Evolutionary conservation across 35 echinoderm and acorn worm genomes (phyloP), one percentile per base, ranked within the genome.

Genomic region (Apostichopus japonicus): DNA sequence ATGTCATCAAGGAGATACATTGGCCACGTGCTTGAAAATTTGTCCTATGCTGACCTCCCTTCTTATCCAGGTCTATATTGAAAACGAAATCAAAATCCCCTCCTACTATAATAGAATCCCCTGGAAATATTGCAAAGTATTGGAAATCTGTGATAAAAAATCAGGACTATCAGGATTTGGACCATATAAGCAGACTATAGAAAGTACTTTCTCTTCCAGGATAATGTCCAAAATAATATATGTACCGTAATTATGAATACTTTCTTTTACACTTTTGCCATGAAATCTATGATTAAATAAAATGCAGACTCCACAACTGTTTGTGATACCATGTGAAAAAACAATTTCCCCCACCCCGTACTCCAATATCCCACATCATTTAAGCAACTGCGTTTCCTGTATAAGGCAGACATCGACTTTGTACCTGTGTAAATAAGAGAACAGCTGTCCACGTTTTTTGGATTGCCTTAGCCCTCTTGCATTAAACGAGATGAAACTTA

Each of bases 71-170:
- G n/a, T n/a, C n/a, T n/a, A n/a, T n/a, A n/a, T n/a, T n/a, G n/a
- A n/a, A n/a, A n/a, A n/a, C n/a, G 17, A n/a, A n/a, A n/a, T n/a
- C n/a, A n/a, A n/a, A n/a, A n/a, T n/a, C n/a, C n/a, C n/a, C n/a
- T n/a, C n/a, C 88, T 16, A 52, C 16, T 15, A 90, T 90, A 90
- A 90, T 90, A 53, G 63, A 52, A n/a, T 90, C 88, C 88, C 63
- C 24, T 11, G 24, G 54, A 90, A 90, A 75, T 6, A 53, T 0
- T 8, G 7, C n/a, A 90, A 44, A 8, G 72, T 23, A 8, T 19
- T 33, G 65, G 72, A 90, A 11, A 90, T 19, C 15, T 72, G 13
- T 2, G 33, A 11, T 53, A 5, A 90, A 90, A 75, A 90, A 17
- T 52, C 15, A n/a, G 62, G 61, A 5, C 23, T 77, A 54, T 90